A percentile compares a stretch with the other conserved stretches of the same genome.
phyloP scores from a whole-genome alignment of 1,140 invertebrate species.

The Mycetomoellerius zeteki region DNA sequence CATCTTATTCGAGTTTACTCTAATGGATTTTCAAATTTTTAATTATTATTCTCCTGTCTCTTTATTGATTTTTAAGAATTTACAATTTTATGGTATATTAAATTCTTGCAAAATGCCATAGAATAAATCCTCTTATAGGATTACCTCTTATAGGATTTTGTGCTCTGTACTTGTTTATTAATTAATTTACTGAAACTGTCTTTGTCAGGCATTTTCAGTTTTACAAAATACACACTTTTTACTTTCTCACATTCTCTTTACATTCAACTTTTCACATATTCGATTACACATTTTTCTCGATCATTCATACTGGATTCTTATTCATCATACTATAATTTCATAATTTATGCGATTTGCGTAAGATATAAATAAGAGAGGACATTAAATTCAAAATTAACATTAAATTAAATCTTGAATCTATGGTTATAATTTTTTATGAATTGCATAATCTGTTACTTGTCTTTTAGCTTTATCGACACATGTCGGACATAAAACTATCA shows the following conservation, averaged over 20 bases:
- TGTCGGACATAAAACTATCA: not conserved
- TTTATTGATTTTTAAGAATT: too few relatives aligned
- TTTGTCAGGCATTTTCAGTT: not conserved
- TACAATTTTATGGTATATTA: not conserved
- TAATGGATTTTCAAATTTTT: too few relatives aligned
- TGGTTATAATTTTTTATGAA: not conserved
- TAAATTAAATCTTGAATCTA: constrained; percentile 1
- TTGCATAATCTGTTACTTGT: not conserved
- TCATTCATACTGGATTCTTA: not conserved
- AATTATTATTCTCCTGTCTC: too few relatives aligned
- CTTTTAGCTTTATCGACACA: not conserved
- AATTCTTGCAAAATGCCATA: not conserved
- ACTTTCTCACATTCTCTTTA: not conserved
- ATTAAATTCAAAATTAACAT: not conserved
- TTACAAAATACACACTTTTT: not conserved
- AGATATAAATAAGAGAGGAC: not conserved
- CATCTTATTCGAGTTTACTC: too few relatives aligned
- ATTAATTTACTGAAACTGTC: not conserved
- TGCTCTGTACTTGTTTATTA: too few relatives aligned
- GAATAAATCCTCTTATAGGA: too few relatives aligned
- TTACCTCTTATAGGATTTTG: too few relatives aligned
- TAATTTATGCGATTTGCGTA: not conserved
- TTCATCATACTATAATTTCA: not conserved
- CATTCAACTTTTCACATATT: not conserved
- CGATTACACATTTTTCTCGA: not conserved